Evolutionary conservation across 2,888 invertebrate species (phyloP).

Genomic region (Erebia epiphron): DNA sequence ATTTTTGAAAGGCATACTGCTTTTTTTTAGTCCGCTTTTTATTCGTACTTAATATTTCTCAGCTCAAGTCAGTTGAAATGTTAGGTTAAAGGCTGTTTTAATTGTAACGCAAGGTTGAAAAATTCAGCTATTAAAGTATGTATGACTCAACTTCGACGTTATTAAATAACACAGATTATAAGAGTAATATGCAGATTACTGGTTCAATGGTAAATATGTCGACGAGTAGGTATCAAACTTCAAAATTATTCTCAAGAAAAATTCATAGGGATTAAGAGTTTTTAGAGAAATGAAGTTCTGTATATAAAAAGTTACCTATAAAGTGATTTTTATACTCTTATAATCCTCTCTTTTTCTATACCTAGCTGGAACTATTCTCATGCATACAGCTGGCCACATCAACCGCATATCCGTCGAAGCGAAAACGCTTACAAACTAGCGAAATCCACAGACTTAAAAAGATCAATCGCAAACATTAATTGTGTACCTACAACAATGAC

Average conservation of each 20-base stretch:
- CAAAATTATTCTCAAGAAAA: not conserved
- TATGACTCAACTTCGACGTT: not conserved
- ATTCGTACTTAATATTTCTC: constrained; percentile 40
- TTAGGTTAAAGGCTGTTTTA: constrained; percentile 1
- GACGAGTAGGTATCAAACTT: not conserved
- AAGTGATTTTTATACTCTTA: not conserved
- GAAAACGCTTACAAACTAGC: constrained; percentile 57
- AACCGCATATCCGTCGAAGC: constrained; percentile 53
- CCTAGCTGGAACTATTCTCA: not conserved
- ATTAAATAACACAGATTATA: not conserved
- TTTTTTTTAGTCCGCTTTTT: constrained; percentile 35
- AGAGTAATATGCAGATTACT: too few species aligned
- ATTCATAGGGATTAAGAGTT: not conserved
- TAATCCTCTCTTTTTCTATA: not conserved
- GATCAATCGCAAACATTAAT: constrained; percentile 77
- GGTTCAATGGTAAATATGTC: not conserved
- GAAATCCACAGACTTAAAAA: constrained; percentile 67
- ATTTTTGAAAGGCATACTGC: constrained; percentile 46
- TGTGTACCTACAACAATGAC: constrained; percentile 67
- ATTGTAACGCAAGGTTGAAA: not conserved
- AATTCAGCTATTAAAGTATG: not conserved
- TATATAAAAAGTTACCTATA: too few species aligned
- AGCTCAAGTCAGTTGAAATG: constrained; percentile 21
- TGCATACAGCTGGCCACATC: constrained; percentile 29
- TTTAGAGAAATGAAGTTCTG: too few species aligned